These are phyloP conservation scores for Proteles cristata DNA, from an alignment of 2,113 vertebrate species.

Conservation along the genomic window DNA sequence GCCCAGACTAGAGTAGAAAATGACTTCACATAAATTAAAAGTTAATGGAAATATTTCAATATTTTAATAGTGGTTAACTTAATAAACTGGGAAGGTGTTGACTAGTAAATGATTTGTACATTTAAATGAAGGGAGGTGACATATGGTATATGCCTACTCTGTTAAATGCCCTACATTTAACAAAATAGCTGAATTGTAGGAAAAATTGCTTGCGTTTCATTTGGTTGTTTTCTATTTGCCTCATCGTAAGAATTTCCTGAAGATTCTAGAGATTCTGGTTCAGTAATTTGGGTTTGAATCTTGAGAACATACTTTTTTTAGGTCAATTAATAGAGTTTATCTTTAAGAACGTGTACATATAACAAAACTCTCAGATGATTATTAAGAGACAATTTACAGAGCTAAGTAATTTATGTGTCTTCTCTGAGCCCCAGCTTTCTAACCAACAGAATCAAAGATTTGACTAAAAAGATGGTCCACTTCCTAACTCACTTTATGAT, in stretches of 20 bases:
- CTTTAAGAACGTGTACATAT: neutral
- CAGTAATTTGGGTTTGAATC: neutral
- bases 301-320: neutral
- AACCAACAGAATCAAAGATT: neutral
- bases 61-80: neutral
- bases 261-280: neutral
- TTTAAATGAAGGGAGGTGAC: neutral
- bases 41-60: neutral
- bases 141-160: neutral
- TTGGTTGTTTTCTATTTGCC: neutral
- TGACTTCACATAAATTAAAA: neutral
- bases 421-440: conserved; percentile 31
- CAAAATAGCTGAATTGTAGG: neutral
- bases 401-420: neutral
- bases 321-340: neutral
- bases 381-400: neutral
- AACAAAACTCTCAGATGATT: neutral
- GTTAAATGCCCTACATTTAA: neutral
- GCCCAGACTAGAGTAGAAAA: neutral
- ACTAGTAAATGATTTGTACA: neutral
- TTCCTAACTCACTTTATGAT: neutral
- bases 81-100: neutral
- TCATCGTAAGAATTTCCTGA: neutral
- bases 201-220: neutral
- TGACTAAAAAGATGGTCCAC: neutral